Percentiles rank a stretch among this genome's conserved stretches.
phyloP scores from a whole-genome alignment of 37 sponge, comb jelly and placozoan genomes.

The Chondrosia reniformis region DNA sequence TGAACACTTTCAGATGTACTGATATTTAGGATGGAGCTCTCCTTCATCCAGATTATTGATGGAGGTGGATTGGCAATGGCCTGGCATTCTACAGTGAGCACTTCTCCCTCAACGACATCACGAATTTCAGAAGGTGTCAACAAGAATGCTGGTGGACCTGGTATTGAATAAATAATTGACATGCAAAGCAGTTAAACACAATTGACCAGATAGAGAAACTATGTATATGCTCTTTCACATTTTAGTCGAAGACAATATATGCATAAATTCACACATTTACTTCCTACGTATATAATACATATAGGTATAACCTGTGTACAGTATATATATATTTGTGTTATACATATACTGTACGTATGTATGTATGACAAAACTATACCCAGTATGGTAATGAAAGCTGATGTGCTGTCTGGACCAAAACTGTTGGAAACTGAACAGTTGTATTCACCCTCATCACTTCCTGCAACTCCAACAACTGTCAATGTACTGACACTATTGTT shows the following conservation, averaged over 20 bases:
- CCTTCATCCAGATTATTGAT: not conserved
- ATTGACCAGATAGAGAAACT: too few species aligned
- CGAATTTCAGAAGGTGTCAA: not conserved
- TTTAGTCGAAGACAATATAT: too few species aligned
- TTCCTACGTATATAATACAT: too few species aligned
- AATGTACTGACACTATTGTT: not conserved
- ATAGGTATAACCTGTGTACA: too few species aligned
- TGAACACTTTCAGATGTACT: not conserved
- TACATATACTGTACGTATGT: too few species aligned
- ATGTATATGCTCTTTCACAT: too few species aligned
- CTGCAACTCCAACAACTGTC: not conserved
- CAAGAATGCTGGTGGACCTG: not conserved
- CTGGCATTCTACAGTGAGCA: not conserved
- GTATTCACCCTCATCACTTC: not conserved
- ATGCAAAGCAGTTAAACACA: too few species aligned
- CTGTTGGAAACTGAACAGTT: slow-evolving; percentile 10
- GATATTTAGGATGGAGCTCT: not conserved
- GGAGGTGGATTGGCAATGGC: not conserved
- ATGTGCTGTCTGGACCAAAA: slow-evolving; percentile 2
- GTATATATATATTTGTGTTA: too few species aligned
- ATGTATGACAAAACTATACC: too few species aligned
- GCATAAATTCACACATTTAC: too few species aligned
- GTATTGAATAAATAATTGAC: too few species aligned
- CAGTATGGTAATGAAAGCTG: not conserved
- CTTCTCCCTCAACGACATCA: not conserved